These are phyloP conservation scores for Neogale vison DNA, from an alignment of 2,113 vertebrate species.

Conservation along the genomic window DNA sequence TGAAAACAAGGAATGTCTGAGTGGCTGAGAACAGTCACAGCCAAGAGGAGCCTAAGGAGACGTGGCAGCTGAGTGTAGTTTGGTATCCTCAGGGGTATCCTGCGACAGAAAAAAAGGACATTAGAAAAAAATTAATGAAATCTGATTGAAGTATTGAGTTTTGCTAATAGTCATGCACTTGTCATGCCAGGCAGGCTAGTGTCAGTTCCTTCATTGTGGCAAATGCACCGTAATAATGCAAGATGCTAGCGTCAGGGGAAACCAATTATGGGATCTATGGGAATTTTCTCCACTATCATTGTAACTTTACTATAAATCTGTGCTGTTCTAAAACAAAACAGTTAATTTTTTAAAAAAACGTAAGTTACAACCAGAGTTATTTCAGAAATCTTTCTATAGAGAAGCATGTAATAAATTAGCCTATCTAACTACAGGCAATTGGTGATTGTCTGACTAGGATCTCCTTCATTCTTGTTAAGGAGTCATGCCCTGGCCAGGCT, in stretches of 20 bases:
- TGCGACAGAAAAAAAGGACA: background rate
- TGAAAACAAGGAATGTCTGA: background rate
- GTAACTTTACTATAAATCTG: background rate
- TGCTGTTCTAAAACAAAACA: constrained; percentile 16
- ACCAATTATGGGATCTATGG: background rate
- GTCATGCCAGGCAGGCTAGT: no score
- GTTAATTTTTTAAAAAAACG: background rate
- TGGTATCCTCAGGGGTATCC: background rate
- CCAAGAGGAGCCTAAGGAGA: background rate
- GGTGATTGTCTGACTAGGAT: background rate
- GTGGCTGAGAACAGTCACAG: background rate
- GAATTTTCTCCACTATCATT: background rate
- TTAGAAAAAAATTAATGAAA: background rate
- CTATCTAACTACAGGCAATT: background rate
- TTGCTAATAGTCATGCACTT: no score
- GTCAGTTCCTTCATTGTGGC: background rate
- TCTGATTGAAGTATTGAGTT: background rate
- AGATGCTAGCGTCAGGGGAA: background rate
- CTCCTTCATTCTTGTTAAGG: background rate
- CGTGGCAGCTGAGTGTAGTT: background rate
- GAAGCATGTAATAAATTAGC: background rate
- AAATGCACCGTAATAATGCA: background rate
- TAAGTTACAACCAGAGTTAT: background rate
- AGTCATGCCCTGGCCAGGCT: background rate
- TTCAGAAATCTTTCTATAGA: background rate